Evolutionary conservation across 2,888 invertebrate genomes (phyloP).

Genomic region (Punctoribates punctum): DNA sequence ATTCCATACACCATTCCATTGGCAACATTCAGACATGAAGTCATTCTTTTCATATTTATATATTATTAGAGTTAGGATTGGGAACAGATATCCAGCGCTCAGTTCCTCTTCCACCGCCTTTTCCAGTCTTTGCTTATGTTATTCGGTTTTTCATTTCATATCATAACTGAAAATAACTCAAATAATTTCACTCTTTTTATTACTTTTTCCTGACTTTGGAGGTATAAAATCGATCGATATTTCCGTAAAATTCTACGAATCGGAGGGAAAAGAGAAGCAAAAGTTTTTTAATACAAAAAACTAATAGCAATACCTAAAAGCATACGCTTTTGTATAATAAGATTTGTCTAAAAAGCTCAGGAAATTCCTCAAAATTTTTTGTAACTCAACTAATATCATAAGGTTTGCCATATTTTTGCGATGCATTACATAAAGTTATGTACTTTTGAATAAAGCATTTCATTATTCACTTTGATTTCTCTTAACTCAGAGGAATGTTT

Average conservation of each 20-base stretch:
- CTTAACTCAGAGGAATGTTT: too few relatives aligned
- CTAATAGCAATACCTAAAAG: background rate
- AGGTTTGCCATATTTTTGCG: too few relatives aligned
- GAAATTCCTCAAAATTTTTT: too few relatives aligned
- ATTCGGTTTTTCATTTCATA: constrained; percentile 10
- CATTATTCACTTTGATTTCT: too few relatives aligned
- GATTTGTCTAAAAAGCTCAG: too few relatives aligned
- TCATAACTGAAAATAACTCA: constrained; percentile 11
- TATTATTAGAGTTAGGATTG: constrained; percentile 16
- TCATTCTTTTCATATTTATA: constrained; percentile 30
- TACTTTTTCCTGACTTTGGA: constrained; percentile 27
- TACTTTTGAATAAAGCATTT: too few relatives aligned
- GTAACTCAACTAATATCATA: too few relatives aligned
- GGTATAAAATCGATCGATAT: constrained; percentile 18
- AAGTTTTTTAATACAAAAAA: background rate
- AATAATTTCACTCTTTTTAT: constrained; percentile 22
- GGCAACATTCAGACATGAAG: background rate
- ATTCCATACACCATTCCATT: constrained; percentile 12
- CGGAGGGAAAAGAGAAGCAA: background rate
- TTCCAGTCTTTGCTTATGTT: background rate
- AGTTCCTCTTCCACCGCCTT: background rate
- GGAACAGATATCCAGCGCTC: background rate
- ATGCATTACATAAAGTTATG: too few relatives aligned
- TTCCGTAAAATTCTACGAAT: constrained; percentile 1
- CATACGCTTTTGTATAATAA: too few relatives aligned